Evolutionary conservation across 2,888 invertebrate genomes (phyloP).

Genomic region (Drosophila pseudotalamancana): DNA sequence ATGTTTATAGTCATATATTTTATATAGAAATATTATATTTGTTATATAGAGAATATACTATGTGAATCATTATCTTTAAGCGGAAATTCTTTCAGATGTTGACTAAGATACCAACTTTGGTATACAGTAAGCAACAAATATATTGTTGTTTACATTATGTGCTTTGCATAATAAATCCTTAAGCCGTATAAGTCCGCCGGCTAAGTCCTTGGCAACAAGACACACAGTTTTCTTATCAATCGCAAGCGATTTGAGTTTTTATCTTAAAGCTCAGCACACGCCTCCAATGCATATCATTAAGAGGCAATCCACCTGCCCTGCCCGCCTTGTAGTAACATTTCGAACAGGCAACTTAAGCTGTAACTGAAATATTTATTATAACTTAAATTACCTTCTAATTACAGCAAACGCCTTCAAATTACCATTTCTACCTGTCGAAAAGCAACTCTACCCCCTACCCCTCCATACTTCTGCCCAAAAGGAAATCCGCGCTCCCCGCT

Average conservation of each 20-base stretch:
- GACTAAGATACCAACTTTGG: no score
- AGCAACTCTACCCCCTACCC: background rate
- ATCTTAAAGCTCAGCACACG: constrained; percentile 12
- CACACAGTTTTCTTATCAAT: constrained; percentile 17
- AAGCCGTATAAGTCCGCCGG: no score
- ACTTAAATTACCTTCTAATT: constrained; percentile 82
- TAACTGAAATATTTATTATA: constrained; percentile 77
- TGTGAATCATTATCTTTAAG: no score
- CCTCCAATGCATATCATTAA: constrained; percentile 19
- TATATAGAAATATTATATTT: no score
- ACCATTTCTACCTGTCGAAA: constrained; percentile 65
- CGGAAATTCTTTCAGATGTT: no score
- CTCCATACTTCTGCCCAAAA: background rate
- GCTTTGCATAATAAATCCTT: no score
- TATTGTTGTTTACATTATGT: no score
- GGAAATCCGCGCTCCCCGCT: no score
- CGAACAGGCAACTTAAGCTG: constrained; percentile 44
- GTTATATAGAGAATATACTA: no score
- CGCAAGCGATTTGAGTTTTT: background rate
- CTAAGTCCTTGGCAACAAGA: constrained; percentile 10
- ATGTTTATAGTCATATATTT: no score
- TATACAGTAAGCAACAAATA: no score
- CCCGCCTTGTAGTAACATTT: no score
- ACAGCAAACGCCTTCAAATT: constrained; percentile 73
- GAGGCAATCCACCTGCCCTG: background rate